Base-by-base conservation (phyloP, 92 coral and sea anemone genomes). In the Phenganax subtilis region DNA sequence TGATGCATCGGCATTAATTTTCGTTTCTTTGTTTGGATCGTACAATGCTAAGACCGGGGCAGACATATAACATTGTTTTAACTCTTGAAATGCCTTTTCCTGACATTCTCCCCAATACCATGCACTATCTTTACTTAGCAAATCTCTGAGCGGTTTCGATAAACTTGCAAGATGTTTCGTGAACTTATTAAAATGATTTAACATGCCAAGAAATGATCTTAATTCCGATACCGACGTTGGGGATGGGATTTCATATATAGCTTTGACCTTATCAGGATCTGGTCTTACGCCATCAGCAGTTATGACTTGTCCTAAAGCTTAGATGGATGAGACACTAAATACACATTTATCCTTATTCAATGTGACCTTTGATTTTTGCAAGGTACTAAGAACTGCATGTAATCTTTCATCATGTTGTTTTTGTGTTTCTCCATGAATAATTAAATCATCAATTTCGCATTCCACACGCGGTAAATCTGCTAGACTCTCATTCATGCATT, bases 401-500 rank as follows among this genome's bases (percentile, higher is more conserved):
- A 37, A 37, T 37, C 47, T 37, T 37, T 37, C 47, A 37, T 37
- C 47, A 37, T 4, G 47, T 37, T 37, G 4, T 37, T 37, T 37
- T 37, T 37, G 47, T 37, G 47, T 37, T 37, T 37, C 47, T 1
- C 47, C 47, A 37, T 37, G 47, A 37, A 37, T 37, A 37, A 37
- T 37, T 37, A 37, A 37, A 37, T 4, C 4, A 4, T 37, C 47
- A 4, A 37, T 37, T 4, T 37, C 83, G 37, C 88, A 85, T 62
- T 85, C 89, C 63, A 85, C 83, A 29, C 86, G 77, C 17, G 73
- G 71, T 11, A 66, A 75, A 17, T 83, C 84, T 70, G 86, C 91
- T 54, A 82, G 87, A 66, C 85, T 85, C 9, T 69, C 54, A 65
- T 82, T 88, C 78, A 88, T 63, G 71, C 80, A 65, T 70, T 77